These are phyloP conservation scores for Todus mexicanus DNA, from an alignment of 2,797 vertebrate species.

Conservation along the genomic window DNA sequence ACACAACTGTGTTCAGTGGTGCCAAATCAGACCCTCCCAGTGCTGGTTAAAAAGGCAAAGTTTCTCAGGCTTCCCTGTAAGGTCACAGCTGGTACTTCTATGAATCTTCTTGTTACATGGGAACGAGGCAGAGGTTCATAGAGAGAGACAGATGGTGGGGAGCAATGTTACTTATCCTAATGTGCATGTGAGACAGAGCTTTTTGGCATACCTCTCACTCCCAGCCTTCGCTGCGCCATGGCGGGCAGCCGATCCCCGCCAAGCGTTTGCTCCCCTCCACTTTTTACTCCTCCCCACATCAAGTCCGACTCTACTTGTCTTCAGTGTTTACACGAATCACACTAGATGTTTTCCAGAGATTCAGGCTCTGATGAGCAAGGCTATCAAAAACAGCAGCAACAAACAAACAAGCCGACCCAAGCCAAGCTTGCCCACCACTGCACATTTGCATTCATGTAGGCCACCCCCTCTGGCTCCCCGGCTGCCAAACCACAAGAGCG, in stretches of 20 bases:
- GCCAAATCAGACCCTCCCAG: constrained; percentile 28
- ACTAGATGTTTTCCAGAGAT: constrained; percentile 16
- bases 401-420: background rate
- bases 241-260: background rate
- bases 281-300: background rate
- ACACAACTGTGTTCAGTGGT: background rate
- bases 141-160: constrained; percentile 65
- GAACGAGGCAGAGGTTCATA: constrained; percentile 56
- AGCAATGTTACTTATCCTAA: constrained; percentile 65
- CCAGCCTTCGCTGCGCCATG: background rate
- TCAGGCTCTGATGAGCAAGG: constrained; percentile 7
- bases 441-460: background rate
- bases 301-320: background rate
- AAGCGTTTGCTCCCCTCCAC: constrained; percentile 17
- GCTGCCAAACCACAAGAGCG: background rate
- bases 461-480: background rate
- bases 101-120: constrained; percentile 60
- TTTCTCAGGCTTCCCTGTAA: constrained; percentile 57
- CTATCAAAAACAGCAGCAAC: constrained; percentile 13
- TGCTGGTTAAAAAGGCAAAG: constrained; percentile 36
- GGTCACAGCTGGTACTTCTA: constrained; percentile 63
- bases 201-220: constrained; percentile 47
- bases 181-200: constrained; percentile 65
- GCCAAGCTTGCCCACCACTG: background rate
- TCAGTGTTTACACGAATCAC: background rate